Percentiles rank a stretch among this genome's conserved stretches.
phyloP scores from a whole-genome alignment of 1,140 invertebrate species.

The Physella acuta region DNA sequence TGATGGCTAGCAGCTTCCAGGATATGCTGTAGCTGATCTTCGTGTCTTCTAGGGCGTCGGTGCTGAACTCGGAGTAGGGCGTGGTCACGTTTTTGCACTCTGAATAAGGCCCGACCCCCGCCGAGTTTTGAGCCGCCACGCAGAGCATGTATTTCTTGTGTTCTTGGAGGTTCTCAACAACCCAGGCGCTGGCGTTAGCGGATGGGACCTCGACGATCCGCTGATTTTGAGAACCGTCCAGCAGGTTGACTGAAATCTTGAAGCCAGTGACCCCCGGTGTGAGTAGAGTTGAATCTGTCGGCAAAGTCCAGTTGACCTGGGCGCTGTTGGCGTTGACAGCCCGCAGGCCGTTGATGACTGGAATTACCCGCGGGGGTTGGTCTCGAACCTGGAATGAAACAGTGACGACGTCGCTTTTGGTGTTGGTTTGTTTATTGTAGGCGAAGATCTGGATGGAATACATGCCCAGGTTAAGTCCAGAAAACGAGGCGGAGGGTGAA shows the following conservation, averaged over 20 bases:
- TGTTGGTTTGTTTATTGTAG: constrained; percentile 5
- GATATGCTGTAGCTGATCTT: background rate
- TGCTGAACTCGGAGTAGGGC: constrained; percentile 7
- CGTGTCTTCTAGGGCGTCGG: background rate
- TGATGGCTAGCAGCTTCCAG: background rate
- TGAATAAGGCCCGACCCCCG: constrained; percentile 11
- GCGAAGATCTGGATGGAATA: constrained; percentile 2
- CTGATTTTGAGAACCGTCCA: background rate
- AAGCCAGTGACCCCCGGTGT: constrained; percentile 7
- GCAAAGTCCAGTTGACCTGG: constrained; percentile 3
- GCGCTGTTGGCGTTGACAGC: background rate
- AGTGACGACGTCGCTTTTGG: background rate
- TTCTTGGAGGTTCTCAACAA: background rate
- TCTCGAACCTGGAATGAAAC: background rate
- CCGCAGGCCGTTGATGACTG: background rate
- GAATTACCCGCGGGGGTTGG: background rate
- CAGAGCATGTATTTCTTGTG: background rate
- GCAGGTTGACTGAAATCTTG: background rate
- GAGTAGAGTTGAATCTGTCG: background rate
- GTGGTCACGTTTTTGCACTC: background rate
- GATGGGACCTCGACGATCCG: background rate
- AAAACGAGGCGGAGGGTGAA: background rate
- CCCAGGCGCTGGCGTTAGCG: background rate
- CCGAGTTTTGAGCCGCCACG: background rate
- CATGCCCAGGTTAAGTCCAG: background rate